Evolutionary conservation across 1,140 invertebrate genomes (phyloP).

Genomic region (Ostrea denselamellosa): DNA sequence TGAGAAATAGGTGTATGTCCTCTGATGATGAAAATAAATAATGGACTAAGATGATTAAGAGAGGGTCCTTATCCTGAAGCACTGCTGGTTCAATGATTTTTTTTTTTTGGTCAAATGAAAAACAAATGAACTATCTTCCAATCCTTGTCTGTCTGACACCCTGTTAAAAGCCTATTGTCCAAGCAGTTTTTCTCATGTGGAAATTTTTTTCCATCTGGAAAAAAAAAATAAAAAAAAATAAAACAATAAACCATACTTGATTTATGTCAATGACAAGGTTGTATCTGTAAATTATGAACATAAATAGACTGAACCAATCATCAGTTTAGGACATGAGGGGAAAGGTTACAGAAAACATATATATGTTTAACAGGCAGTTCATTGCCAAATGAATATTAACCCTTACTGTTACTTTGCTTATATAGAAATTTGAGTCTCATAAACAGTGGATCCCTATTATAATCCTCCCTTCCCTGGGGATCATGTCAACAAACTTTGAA

Average conservation of each 20-base stretch:
- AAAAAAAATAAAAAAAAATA: slow-evolving; percentile 5
- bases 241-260: not conserved
- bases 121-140: not conserved
- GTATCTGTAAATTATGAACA: not conserved
- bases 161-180: not conserved
- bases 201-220: slow-evolving; percentile 8
- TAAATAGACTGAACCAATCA: no score
- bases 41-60: not conserved
- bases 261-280: not conserved
- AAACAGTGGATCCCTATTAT: no score
- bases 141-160: not conserved
- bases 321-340: no score
- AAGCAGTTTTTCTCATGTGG: not conserved
- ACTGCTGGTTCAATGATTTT: not conserved
- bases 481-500: no score
- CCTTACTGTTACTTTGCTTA: no score
- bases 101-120: not conserved
- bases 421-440: no score
- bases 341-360: no score
- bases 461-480: no score
- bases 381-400: no score
- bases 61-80: not conserved
- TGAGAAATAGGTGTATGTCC: not conserved
- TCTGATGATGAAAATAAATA: not conserved
- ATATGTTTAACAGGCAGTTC: no score